phyloP scores from a whole-genome alignment of 2,888 invertebrate genomes.

The Plagodis pulveraria region DNA sequence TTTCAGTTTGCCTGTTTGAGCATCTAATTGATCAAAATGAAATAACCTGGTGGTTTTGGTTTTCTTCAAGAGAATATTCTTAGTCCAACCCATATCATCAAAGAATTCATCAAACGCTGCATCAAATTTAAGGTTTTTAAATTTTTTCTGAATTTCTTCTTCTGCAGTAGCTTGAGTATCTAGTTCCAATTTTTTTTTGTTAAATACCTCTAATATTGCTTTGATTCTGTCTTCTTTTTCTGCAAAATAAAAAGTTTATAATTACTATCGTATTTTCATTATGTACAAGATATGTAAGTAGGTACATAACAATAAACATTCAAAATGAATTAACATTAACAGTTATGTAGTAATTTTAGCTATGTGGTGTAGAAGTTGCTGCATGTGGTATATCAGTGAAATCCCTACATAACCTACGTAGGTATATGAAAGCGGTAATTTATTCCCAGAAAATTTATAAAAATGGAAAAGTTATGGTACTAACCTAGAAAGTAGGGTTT shows the following conservation, averaged over 20 bases:
- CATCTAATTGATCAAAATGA: conserved; percentile 68
- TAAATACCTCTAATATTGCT: conserved; percentile 63
- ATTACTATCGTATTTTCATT: background rate
- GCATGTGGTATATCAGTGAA: no score
- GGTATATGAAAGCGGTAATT: no score
- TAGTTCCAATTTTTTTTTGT: conserved; percentile 67
- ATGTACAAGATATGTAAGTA: no score
- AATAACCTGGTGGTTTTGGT: conserved; percentile 58
- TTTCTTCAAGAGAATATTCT: conserved; percentile 58
- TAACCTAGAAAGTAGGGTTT: conserved; percentile 73
- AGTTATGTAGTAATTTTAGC: no score
- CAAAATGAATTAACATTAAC: no score
- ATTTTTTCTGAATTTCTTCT: conserved; percentile 61
- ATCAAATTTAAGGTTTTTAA: conserved; percentile 66
- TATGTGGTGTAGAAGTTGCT: no score
- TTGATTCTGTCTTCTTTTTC: conserved; percentile 63
- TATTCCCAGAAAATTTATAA: no score
- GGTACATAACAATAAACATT: no score
- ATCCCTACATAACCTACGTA: no score
- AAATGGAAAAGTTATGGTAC: conserved; percentile 37
- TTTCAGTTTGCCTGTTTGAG: conserved; percentile 71
- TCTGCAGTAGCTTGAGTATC: conserved; percentile 55
- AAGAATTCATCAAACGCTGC: conserved; percentile 69
- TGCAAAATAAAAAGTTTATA: conserved; percentile 35
- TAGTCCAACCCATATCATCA: conserved; percentile 72